These are phyloP conservation scores for Calypte anna DNA, from an alignment of 2,113 vertebrate genomes.

Conservation along the genomic window DNA sequence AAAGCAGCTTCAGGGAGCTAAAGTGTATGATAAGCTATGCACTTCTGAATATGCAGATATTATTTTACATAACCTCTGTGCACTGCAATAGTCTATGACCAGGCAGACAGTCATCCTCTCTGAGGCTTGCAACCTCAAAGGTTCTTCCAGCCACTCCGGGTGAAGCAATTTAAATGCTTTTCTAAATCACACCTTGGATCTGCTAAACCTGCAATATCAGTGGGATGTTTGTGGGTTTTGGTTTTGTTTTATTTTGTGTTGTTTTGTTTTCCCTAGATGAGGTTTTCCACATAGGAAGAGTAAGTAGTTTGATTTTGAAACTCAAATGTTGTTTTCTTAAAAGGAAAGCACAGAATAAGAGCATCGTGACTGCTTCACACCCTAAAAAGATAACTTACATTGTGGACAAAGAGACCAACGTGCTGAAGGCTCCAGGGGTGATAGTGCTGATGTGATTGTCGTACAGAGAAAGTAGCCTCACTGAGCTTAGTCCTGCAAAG, in stretches of 20 bases:
- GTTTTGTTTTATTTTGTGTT: no score
- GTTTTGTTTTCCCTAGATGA: background rate
- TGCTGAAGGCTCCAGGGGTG: conserved; percentile 93
- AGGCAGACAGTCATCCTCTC: background rate
- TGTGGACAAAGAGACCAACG: conserved; percentile 94
- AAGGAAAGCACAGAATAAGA: background rate
- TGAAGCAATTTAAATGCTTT: background rate
- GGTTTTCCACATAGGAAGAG: background rate
- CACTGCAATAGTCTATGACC: background rate
- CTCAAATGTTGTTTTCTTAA: rapidly evolving
- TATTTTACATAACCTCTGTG: background rate
- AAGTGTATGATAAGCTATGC: background rate
- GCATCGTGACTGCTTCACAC: background rate
- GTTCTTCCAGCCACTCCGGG: background rate
- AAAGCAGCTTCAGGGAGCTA: background rate
- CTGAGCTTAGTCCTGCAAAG: conserved; percentile 92
- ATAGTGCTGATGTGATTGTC: conserved; percentile 96
- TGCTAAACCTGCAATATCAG: background rate
- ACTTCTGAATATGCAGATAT: background rate
- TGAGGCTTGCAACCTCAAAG: background rate
- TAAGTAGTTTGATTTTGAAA: background rate
- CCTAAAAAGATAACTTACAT: conserved; percentile 83
- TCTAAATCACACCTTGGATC: background rate
- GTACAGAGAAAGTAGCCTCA: conserved; percentile 94
- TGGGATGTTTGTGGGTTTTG: background rate